Evolutionary conservation across 2,113 vertebrate species (phyloP).

Genomic region (Neolamprologus caudopunctatus): DNA sequence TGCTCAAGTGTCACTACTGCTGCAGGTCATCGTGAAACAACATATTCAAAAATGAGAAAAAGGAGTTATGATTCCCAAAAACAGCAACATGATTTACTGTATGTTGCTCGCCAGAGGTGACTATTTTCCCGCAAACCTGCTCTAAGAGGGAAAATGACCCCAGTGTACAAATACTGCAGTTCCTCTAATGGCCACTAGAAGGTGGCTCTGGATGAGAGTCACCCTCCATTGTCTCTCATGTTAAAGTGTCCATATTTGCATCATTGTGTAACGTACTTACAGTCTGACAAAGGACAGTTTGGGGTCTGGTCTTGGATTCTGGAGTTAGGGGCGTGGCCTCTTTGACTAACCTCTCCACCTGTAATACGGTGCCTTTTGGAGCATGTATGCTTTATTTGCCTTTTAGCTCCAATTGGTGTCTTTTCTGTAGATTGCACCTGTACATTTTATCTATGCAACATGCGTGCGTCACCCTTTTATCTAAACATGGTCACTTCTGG

Average conservation of each 20-base stretch:
- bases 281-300: background rate
- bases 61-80: fast-evolving
- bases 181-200: background rate
- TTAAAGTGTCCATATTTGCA: background rate
- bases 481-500: background rate
- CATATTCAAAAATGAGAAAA: background rate
- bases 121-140: fast-evolving
- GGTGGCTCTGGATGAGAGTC: fast-evolving
- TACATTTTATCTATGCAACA: background rate
- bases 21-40: background rate
- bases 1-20: background rate
- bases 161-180: background rate
- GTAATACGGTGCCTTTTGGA: background rate
- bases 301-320: background rate
- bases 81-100: background rate
- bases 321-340: background rate
- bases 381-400: background rate
- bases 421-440: background rate
- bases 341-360: background rate
- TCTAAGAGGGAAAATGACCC: background rate
- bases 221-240: fast-evolving
- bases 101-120: fast-evolving
- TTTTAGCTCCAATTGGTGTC: background rate
- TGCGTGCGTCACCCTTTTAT: fast-evolving
- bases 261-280: background rate